Evolutionary conservation across 2,888 invertebrate species (phyloP).

Genomic region (Spilosoma lubricipeda): DNA sequence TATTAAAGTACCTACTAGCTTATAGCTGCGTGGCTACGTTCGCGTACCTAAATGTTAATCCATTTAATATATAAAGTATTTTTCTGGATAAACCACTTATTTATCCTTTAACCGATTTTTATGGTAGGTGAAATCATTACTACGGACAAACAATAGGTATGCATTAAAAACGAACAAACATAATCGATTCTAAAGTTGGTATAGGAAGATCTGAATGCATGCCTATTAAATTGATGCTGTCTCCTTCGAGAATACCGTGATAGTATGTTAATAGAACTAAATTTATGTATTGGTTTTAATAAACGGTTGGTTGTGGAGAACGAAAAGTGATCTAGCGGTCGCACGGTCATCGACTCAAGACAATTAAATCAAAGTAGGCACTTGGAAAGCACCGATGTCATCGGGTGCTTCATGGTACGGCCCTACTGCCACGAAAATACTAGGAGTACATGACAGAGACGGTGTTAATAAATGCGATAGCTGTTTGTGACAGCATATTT

Average conservation of each 20-base stretch:
- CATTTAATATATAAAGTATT: too few relatives aligned
- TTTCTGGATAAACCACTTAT: not conserved
- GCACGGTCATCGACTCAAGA: slow-evolving; percentile 79
- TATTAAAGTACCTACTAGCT: not conserved
- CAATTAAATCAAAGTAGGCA: slow-evolving; percentile 75
- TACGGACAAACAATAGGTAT: too few relatives aligned
- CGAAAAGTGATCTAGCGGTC: slow-evolving; percentile 64
- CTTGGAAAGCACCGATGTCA: slow-evolving; percentile 58
- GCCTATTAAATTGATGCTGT: slow-evolving; percentile 9
- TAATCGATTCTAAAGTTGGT: not conserved
- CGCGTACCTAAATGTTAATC: not conserved
- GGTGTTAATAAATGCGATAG: not conserved
- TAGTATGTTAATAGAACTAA: slow-evolving; percentile 29
- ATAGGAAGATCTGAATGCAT: not conserved
- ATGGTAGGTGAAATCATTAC: not conserved
- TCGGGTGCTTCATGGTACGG: slow-evolving; percentile 43
- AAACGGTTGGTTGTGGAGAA: slow-evolving; percentile 37
- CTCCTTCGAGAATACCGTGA: slow-evolving; percentile 10
- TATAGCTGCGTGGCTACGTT: not conserved
- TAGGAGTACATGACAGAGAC: not conserved
- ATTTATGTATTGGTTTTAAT: slow-evolving; percentile 44
- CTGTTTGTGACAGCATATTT: not conserved
- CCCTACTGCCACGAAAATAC: slow-evolving; percentile 7
- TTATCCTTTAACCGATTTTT: too few relatives aligned
- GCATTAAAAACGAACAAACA: not conserved